Evolutionary conservation across 2,113 vertebrate genomes (phyloP).

Genomic region (Callipepla californica): DNA sequence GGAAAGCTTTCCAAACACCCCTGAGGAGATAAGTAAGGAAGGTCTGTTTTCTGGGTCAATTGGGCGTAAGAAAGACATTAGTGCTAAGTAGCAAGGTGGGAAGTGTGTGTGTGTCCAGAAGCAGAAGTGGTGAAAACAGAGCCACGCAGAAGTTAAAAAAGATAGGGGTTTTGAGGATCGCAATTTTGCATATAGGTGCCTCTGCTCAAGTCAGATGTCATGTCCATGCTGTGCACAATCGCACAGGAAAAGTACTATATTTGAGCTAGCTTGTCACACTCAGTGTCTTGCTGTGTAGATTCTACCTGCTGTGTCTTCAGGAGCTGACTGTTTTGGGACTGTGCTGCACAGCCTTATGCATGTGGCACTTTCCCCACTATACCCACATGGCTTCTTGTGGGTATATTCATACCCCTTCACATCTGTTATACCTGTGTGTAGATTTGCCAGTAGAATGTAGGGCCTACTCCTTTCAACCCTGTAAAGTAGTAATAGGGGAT

Average conservation of each 20-base stretch:
- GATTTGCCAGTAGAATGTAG: background rate
- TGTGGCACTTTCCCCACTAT: background rate
- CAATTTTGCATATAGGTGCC: background rate
- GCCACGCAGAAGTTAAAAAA: background rate
- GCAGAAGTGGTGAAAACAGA: background rate
- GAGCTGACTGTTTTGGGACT: background rate
- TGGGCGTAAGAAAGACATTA: slow-evolving; percentile 6
- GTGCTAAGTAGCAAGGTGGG: background rate
- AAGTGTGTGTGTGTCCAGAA: background rate
- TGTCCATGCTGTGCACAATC: background rate
- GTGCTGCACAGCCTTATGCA: background rate
- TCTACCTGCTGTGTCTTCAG: background rate
- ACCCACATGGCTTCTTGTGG: background rate
- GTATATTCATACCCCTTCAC: background rate
- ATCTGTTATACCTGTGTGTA: background rate
- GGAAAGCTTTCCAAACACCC: background rate
- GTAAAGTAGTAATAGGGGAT: background rate
- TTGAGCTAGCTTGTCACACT: background rate
- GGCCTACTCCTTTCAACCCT: background rate
- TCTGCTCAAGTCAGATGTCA: background rate
- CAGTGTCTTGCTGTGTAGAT: background rate
- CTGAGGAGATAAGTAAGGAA: background rate
- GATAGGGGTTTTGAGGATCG: rapidly evolving
- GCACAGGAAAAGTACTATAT: background rate
- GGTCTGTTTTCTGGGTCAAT: slow-evolving; percentile 1